Percentiles rank a stretch among this genome's conserved stretches.
These are phyloP conservation scores for Calameuta filiformis DNA, from an alignment of 2,888 invertebrate genomes.

Conservation along the genomic window DNA sequence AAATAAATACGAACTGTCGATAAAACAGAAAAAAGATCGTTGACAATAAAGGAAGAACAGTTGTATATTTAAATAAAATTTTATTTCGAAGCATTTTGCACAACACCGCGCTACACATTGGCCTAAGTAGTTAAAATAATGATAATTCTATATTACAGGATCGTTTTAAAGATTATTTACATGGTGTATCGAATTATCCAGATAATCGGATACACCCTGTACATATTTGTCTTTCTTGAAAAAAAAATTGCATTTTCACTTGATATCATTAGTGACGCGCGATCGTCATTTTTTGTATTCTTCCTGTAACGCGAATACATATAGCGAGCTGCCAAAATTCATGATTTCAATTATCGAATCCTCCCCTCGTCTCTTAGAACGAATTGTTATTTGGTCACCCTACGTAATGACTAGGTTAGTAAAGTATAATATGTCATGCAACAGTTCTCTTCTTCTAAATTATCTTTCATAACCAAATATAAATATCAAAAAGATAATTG, in stretches of 20 bases:
- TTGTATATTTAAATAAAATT: conserved; percentile 52
- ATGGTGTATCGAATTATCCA: too few relatives aligned
- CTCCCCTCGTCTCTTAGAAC: not conserved
- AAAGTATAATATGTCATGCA: conserved; percentile 48
- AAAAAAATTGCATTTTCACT: too few relatives aligned
- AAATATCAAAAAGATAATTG: conserved; percentile 43
- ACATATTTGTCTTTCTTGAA: too few relatives aligned
- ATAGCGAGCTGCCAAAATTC: conserved; percentile 31
- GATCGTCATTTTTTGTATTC: too few relatives aligned
- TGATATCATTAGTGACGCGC: too few relatives aligned
- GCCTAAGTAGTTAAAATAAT: conserved; percentile 51
- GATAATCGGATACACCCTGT: too few relatives aligned
- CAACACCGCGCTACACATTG: conserved; percentile 55
- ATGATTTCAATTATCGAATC: conserved; percentile 1
- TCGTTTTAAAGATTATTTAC: not conserved
- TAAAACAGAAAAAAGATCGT: too few relatives aligned
- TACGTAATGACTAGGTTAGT: conserved; percentile 57
- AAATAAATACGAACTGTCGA: too few relatives aligned
- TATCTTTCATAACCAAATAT: conserved; percentile 33
- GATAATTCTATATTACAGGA: conserved; percentile 10
- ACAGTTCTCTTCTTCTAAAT: conserved; percentile 28
- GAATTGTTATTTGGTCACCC: conserved; percentile 32
- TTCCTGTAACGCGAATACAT: too few relatives aligned
- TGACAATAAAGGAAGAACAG: too few relatives aligned
- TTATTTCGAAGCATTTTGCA: conserved; percentile 59